phyloP scores from a whole-genome alignment of 2,888 invertebrate genomes.

The Zelleria hepariella region DNA sequence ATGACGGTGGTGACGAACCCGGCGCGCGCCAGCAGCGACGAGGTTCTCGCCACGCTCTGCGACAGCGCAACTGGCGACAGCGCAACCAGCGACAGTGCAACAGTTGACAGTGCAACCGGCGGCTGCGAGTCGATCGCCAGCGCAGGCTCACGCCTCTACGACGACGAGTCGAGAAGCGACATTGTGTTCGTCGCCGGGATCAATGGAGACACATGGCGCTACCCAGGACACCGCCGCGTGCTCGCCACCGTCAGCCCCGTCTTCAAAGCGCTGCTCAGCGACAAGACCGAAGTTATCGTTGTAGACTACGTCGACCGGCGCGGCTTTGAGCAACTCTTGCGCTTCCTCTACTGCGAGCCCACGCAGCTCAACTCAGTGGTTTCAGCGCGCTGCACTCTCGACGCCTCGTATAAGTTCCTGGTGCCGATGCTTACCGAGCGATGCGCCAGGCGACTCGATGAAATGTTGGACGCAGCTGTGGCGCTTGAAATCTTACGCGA shows the following conservation, averaged over 20 bases:
- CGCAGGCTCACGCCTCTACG: slow-evolving; percentile 39
- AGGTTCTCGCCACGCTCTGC: slow-evolving; percentile 34
- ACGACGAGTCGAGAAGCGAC: slow-evolving; percentile 71
- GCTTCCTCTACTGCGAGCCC: slow-evolving; percentile 76
- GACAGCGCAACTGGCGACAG: background rate
- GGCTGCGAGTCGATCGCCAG: background rate
- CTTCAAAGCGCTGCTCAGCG: slow-evolving; percentile 71
- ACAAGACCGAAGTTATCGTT: slow-evolving; percentile 55
- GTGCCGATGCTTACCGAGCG: slow-evolving; percentile 78
- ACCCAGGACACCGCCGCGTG: slow-evolving; percentile 77
- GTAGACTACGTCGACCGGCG: slow-evolving; percentile 76
- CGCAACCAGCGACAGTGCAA: slow-evolving; percentile 11
- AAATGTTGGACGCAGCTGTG: slow-evolving; percentile 74
- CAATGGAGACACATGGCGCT: slow-evolving; percentile 76
- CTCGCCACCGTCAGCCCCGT: slow-evolving; percentile 75
- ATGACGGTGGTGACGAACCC: slow-evolving; percentile 68
- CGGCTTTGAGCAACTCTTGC: slow-evolving; percentile 76
- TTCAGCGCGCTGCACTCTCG: slow-evolving; percentile 78
- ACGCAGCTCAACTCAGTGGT: slow-evolving; percentile 74
- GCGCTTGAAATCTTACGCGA: slow-evolving; percentile 77
- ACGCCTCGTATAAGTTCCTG: slow-evolving; percentile 81
- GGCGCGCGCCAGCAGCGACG: slow-evolving; percentile 39
- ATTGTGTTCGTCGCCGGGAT: slow-evolving; percentile 76
- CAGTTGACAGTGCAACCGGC: background rate
- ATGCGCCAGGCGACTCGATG: slow-evolving; percentile 77